phyloP scores from a whole-genome alignment of 1,140 invertebrate species.

The Potamilus streckersoni region DNA sequence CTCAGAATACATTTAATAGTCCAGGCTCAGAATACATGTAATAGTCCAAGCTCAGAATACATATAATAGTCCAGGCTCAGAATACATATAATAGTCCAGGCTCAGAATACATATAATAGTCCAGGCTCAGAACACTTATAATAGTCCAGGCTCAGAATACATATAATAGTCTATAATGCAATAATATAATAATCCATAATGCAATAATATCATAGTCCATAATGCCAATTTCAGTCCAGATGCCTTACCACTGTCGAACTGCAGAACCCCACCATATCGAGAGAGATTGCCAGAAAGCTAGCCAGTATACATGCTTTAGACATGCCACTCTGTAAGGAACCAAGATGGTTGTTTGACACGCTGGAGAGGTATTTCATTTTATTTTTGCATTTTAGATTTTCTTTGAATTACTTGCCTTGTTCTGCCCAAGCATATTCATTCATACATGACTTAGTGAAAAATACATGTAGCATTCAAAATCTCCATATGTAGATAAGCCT shows the following conservation, averaged over 20 bases:
- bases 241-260: slow-evolving; percentile 84
- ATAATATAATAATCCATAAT: too few species aligned
- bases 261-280: slow-evolving; percentile 79
- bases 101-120: too few species aligned
- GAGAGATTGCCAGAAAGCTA: slow-evolving; percentile 90
- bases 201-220: too few species aligned
- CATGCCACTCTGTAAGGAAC: slow-evolving; percentile 94
- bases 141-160: too few species aligned
- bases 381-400: neutral
- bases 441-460: neutral
- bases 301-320: slow-evolving; percentile 90
- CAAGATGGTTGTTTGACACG: slow-evolving; percentile 92
- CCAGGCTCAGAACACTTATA: too few species aligned
- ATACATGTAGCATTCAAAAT: neutral
- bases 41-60: too few species aligned
- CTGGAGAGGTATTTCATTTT: slow-evolving; percentile 71
- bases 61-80: too few species aligned
- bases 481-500: neutral
- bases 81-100: too few species aligned
- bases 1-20: too few species aligned
- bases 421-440: neutral
- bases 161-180: too few species aligned
- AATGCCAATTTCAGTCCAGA: slow-evolving; percentile 75
- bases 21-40: too few species aligned
- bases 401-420: slow-evolving; percentile 42